Evolutionary conservation across 2,113 vertebrate genomes (phyloP).

Genomic region (Panurus biarmicus): DNA sequence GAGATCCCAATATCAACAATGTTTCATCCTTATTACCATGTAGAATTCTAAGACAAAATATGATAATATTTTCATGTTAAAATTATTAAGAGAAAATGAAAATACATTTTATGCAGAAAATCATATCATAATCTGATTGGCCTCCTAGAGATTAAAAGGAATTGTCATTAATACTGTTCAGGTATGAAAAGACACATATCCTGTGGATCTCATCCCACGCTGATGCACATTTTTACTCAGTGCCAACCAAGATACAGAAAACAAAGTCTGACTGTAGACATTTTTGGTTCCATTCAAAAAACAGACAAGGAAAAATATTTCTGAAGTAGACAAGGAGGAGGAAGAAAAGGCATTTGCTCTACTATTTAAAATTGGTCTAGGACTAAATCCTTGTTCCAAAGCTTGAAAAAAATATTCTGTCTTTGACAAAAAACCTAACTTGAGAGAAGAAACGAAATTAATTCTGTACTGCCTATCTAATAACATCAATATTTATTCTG

Average conservation of each 20-base stretch:
- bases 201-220: background rate
- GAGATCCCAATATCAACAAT: background rate
- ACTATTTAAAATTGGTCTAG: background rate
- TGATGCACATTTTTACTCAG: background rate
- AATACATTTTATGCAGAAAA: background rate
- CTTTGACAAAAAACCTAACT: background rate
- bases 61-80: background rate
- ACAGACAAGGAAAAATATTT: background rate
- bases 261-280: background rate
- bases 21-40: background rate
- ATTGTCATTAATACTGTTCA: background rate
- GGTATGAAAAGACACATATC: background rate
- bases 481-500: background rate
- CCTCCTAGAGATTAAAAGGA: background rate
- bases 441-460: background rate
- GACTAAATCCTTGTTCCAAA: background rate
- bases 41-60: background rate
- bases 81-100: background rate
- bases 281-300: background rate
- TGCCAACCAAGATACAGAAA: background rate
- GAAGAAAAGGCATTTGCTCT: background rate
- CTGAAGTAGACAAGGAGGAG: background rate
- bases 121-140: background rate
- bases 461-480: background rate
- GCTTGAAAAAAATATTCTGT: background rate